These are phyloP conservation scores for Siphamia tubifer DNA, from an alignment of 2,113 vertebrate species.

Conservation along the genomic window DNA sequence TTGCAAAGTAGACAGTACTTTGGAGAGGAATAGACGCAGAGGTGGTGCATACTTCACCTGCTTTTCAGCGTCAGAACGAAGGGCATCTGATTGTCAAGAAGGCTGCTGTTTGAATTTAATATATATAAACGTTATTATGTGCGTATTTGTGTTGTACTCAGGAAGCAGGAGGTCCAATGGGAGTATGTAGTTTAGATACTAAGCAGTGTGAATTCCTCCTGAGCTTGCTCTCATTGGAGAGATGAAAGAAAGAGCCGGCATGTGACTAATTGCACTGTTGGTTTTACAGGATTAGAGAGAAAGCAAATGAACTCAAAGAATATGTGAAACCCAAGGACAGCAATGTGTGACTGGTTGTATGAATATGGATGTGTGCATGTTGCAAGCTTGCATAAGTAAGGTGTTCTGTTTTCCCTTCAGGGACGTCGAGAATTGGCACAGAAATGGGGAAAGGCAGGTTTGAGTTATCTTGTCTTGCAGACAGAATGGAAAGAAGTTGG, in stretches of 20 bases:
- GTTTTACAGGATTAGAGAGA: conserved; percentile 59
- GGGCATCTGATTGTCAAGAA: neutral
- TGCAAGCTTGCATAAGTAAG: conserved; percentile 4
- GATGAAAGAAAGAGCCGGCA: conserved; percentile 63
- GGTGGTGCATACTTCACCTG: neutral
- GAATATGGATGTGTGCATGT: conserved; percentile 34
- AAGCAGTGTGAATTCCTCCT: conserved; percentile 46
- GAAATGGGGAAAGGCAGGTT: conserved; percentile 13
- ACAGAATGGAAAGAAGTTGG: no score
- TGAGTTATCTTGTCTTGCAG: conserved; percentile 19
- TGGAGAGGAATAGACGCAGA: neutral
- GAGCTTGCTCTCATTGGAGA: conserved; percentile 22
- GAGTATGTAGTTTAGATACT: conserved; percentile 17
- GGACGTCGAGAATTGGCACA: neutral
- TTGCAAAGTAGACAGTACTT: conserved; percentile 7
- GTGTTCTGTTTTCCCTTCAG: neutral
- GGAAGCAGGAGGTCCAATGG: neutral
- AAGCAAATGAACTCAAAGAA: conserved; percentile 1
- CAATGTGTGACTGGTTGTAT: conserved; percentile 4
- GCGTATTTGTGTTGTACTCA: conserved; percentile 19
- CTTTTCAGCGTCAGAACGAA: conserved; percentile 1
- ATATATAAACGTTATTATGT: conserved; percentile 4
- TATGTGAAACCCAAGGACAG: conserved; percentile 27
- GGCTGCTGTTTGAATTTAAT: neutral
- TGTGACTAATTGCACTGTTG: conserved; percentile 64